Conservation (phyloP, 2,797 vertebrate genomes). For the Sarcoramphus papa region DNA sequence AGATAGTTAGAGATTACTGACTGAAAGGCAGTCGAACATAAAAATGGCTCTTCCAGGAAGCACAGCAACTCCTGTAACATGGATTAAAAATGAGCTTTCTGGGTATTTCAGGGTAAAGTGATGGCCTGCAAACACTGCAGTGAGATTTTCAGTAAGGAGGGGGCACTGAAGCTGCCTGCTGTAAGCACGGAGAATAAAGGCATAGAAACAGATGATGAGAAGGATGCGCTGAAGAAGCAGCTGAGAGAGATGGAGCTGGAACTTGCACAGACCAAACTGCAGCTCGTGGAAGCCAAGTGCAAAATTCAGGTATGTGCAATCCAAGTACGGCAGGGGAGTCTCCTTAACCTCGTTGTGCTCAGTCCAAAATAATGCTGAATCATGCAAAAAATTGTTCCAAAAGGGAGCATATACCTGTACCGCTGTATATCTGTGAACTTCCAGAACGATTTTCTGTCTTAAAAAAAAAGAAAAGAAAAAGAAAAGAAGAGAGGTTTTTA, state of each 20-base stretch:
- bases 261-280: constrained; percentile 96
- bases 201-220: constrained; percentile 86
- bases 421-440: not conserved
- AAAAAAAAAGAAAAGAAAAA: not conserved
- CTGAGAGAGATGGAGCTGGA: constrained; percentile 95
- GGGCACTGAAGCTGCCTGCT: constrained; percentile 78
- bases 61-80: not conserved
- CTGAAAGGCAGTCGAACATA: not conserved
- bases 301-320: constrained; percentile 89
- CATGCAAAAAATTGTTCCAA: not conserved
- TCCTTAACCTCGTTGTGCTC: not conserved
- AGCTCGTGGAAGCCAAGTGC: constrained; percentile 98
- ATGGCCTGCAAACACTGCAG: constrained; percentile 92
- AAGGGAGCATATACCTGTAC: not conserved
- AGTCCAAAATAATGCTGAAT: not conserved
- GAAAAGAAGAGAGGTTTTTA: not conserved
- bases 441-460: not conserved
- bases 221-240: constrained; percentile 91
- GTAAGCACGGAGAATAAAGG: constrained; percentile 72
- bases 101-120: constrained; percentile 83
- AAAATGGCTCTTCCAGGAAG: not conserved
- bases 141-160: constrained; percentile 90
- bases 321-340: not conserved
- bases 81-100: constrained; percentile 10
- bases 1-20: not conserved